These are phyloP conservation scores for Beris morrisii DNA, from an alignment of 2,888 invertebrate genomes.

Conservation along the genomic window DNA sequence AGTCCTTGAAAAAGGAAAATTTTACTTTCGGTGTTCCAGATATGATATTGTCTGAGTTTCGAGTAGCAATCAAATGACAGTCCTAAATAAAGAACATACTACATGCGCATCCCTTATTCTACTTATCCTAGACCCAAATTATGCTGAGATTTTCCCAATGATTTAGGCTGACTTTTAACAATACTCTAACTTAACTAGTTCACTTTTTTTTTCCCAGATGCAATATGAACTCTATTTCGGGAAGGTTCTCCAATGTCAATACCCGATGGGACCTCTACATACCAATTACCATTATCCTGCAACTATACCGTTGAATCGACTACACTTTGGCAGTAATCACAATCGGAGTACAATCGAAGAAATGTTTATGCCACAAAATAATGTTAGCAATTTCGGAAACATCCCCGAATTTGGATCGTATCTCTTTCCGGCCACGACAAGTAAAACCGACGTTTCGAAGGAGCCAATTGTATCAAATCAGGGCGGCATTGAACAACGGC, in stretches of 20 bases:
- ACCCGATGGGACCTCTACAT: conserved; percentile 33
- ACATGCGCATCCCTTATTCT: no score
- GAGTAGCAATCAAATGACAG: no score
- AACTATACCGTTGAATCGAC: background rate
- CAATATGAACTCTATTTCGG: conserved; percentile 56
- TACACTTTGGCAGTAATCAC: background rate
- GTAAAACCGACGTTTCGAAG: conserved; percentile 21
- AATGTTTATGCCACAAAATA: background rate
- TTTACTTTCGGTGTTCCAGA: background rate
- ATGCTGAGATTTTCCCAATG: no score
- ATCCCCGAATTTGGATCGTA: conserved; percentile 28
- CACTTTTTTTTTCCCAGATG: conserved; percentile 42
- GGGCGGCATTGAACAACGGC: conserved; percentile 11
- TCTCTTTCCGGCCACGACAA: conserved; percentile 27
- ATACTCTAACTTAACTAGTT: background rate
- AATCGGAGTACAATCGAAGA: background rate
- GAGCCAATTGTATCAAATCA: conserved; percentile 35
- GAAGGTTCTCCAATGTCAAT: conserved; percentile 52
- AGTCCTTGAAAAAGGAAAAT: no score
- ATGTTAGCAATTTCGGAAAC: conserved; percentile 12
- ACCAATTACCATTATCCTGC: conserved; percentile 5
- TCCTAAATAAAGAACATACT: no score
- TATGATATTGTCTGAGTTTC: background rate
- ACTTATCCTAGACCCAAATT: no score
- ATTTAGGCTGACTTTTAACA: no score